Conservation (phyloP, 2,797 vertebrate genomes). For the Distichodus sexfasciatus region DNA sequence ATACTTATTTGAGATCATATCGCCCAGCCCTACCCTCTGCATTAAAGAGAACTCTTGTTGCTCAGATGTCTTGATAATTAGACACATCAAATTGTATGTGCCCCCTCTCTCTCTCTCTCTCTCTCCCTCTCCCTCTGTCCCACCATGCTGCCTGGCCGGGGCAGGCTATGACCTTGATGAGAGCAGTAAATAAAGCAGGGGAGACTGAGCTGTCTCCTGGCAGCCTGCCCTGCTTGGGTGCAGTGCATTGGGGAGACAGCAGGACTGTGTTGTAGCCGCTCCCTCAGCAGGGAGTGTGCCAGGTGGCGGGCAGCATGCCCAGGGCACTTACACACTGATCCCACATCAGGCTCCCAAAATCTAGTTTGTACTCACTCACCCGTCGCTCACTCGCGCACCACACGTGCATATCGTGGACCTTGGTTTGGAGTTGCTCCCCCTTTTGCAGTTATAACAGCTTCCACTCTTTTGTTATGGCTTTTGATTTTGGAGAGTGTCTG, state of each 20-base stretch:
- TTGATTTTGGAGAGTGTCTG: too few relatives aligned
- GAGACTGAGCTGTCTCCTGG: slow-evolving; percentile 64
- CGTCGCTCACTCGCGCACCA: background rate
- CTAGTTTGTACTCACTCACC: slow-evolving; percentile 49
- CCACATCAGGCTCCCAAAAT: slow-evolving; percentile 55
- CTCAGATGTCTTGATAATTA: slow-evolving; percentile 45
- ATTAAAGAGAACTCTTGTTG: slow-evolving; percentile 26
- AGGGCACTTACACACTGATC: slow-evolving; percentile 61
- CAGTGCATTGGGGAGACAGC: slow-evolving; percentile 55
- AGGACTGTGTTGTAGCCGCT: slow-evolving; percentile 63
- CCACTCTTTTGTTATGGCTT: too few relatives aligned
- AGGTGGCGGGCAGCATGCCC: slow-evolving; percentile 69
- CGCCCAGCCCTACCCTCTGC: too few relatives aligned
- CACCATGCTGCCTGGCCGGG: slow-evolving; percentile 49
- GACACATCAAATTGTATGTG: slow-evolving; percentile 27
- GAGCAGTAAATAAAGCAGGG: slow-evolving; percentile 64
- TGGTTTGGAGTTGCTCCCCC: too few relatives aligned
- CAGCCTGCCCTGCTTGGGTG: slow-evolving; percentile 60
- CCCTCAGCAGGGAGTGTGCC: slow-evolving; percentile 58
- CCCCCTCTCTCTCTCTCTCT: background rate
- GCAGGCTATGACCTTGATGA: slow-evolving; percentile 70
- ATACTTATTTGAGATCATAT: too few relatives aligned
- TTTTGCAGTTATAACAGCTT: too few relatives aligned
- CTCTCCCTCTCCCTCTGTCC: background rate
- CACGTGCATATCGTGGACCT: background rate